These are phyloP conservation scores for Patagioenas fasciata DNA, from an alignment of 2,113 vertebrate species.

Conservation along the genomic window DNA sequence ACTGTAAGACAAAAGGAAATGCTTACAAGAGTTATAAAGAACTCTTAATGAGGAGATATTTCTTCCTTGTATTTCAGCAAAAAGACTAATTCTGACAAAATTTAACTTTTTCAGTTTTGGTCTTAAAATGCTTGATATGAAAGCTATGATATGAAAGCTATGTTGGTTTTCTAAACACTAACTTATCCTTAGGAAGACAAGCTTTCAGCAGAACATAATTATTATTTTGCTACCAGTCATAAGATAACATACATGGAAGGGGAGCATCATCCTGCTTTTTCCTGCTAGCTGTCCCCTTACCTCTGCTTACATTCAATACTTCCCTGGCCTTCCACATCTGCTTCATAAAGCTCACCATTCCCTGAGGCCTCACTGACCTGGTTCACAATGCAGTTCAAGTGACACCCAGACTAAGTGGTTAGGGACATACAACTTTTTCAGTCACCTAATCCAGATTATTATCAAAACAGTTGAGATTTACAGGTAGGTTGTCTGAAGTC, in stretches of 20 bases:
- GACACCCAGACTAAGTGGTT: not conserved
- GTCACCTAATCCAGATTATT: not conserved
- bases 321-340: not conserved
- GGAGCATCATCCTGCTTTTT: not conserved
- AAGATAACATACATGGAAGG: not conserved
- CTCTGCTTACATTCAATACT: not conserved
- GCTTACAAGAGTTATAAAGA: not conserved
- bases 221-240: not conserved
- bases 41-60: not conserved
- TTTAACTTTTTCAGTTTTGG: not conserved
- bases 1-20: not conserved
- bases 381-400: not conserved
- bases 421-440: not conserved
- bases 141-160: not conserved
- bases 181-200: not conserved
- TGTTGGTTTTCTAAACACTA: not conserved
- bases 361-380: not conserved
- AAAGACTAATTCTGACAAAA: not conserved
- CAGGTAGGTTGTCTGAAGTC: not conserved
- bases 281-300: not conserved
- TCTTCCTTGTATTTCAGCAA: not conserved
- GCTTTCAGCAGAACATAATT: not conserved
- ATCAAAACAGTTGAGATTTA: not conserved
- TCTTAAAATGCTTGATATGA: not conserved
- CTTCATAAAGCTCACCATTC: not conserved